Percentiles rank a stretch among this genome's conserved stretches.
Evolutionary conservation across 2,113 vertebrate genomes (phyloP).

Genomic region (Chamaetylas fuelleborni): DNA sequence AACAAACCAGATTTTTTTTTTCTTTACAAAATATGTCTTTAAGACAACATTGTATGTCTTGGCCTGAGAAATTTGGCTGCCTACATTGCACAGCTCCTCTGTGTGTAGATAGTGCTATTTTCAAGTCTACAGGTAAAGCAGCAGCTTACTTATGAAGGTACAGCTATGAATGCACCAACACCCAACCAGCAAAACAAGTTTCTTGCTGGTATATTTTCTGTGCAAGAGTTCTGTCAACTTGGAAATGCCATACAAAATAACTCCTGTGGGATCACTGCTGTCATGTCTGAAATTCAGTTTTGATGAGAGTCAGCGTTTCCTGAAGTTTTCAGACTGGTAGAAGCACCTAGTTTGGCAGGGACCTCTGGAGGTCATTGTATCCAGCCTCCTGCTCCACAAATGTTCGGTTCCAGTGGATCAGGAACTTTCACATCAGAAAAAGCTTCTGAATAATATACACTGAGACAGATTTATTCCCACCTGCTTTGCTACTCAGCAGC

Average conservation of each 20-base stretch:
- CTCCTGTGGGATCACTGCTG: background rate
- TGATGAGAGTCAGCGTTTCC: background rate
- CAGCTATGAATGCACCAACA: slow-evolving; percentile 41
- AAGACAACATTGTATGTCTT: background rate
- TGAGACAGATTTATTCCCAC: background rate
- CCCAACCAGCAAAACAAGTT: slow-evolving; percentile 43
- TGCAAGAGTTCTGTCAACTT: background rate
- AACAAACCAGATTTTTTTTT: background rate
- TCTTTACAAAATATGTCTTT: background rate
- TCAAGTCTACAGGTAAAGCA: slow-evolving; percentile 2
- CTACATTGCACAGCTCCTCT: background rate
- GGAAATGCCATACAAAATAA: background rate
- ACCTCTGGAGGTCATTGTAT: background rate
- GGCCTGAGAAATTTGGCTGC: background rate
- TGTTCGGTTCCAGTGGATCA: background rate
- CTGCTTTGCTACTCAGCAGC: rapidly evolving
- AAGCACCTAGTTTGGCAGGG: background rate
- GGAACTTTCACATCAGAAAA: background rate
- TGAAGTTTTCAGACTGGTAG: background rate
- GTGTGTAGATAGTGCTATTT: background rate
- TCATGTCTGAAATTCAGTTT: background rate
- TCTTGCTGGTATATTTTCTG: background rate
- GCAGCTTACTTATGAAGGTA: slow-evolving; percentile 13
- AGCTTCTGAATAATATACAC: background rate
- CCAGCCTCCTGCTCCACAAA: background rate